Base-by-base conservation (phyloP, 2,888 invertebrate genomes). In the Tetranychus piercei region DNA sequence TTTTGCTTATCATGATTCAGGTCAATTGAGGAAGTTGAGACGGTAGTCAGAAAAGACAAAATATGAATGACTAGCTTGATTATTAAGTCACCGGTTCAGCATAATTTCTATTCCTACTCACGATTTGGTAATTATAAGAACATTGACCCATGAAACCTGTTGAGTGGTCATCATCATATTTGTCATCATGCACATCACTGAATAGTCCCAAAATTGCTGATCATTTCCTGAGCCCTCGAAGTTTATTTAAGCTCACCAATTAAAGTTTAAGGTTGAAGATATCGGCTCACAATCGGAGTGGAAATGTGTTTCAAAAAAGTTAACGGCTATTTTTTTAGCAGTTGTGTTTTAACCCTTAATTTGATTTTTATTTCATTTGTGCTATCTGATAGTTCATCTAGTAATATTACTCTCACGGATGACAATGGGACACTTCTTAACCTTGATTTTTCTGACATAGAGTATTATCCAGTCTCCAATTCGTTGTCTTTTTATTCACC, bases 381-480 rank as follows among this genome's bases (percentile, higher is more conserved):
- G 15, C 15, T 55, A 55, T 15, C 55, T 55, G 55, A 15, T 55
- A 55, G 15, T 55, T 15, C 55, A 55, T 1, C 11, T 9, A 11
- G 22, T 18, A 23, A 69, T 20, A 7, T 69, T n/a, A 23, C 15
- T 6, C 9, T 43, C 20, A 71, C 45, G 11, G 71, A 71, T 71
- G 71, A 71, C 7, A 71, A 71, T 71, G 71, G 71, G 4, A 71
- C 71, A 15, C 15, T 44, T 34, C 9, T 71, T 15, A 43, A n/a
- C 18, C 34, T 73, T 15, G 73, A 73, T 65, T 73, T 73, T 55
- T 73, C 73, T 5, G 73, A 73, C 64, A 73, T 73, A 20, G 73
- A 73, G 23, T 73, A 44, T 22, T 73, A 64, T 45, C 73, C 73
- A 65, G 72, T 71, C 22, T 34, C 23, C 11, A 34, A 18, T n/a